These are phyloP conservation scores for Macrotis lagotis DNA, from an alignment of 2,113 vertebrate species.

Conservation along the genomic window DNA sequence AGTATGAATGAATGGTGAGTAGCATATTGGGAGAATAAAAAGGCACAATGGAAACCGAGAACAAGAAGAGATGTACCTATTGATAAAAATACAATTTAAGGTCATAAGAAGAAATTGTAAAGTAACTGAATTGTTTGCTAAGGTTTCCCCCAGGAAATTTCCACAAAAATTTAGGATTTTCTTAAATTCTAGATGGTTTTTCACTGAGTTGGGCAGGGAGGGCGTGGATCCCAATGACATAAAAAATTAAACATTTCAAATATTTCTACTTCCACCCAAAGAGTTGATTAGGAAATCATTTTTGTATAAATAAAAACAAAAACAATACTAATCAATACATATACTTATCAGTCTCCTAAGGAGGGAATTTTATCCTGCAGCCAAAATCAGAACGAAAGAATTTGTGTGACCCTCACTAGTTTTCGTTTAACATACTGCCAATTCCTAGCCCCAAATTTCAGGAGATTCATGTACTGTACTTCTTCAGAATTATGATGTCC, in stretches of 20 bases:
- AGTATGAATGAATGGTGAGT: not conserved
- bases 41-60: not conserved
- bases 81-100: accelerated
- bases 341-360: conserved; percentile 23
- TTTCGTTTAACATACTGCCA: conserved; percentile 44
- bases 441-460: not conserved
- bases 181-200: not conserved
- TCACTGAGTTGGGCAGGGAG: not conserved
- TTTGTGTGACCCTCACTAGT: not conserved
- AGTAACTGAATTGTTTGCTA: not conserved
- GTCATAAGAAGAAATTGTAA: not conserved
- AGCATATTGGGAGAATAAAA: not conserved
- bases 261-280: not conserved
- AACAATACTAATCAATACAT: not conserved
- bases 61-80: not conserved
- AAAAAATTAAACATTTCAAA: not conserved
- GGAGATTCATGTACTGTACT: not conserved
- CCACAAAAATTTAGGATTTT: not conserved
- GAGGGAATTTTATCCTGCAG: conserved; percentile 2
- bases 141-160: conserved; percentile 8
- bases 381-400: conserved; percentile 41
- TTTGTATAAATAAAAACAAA: conserved; percentile 32
- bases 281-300: not conserved
- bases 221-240: not conserved
- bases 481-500: not conserved